phyloP scores from a whole-genome alignment of 2,888 invertebrate genomes.

The Hydriomena furcata region DNA sequence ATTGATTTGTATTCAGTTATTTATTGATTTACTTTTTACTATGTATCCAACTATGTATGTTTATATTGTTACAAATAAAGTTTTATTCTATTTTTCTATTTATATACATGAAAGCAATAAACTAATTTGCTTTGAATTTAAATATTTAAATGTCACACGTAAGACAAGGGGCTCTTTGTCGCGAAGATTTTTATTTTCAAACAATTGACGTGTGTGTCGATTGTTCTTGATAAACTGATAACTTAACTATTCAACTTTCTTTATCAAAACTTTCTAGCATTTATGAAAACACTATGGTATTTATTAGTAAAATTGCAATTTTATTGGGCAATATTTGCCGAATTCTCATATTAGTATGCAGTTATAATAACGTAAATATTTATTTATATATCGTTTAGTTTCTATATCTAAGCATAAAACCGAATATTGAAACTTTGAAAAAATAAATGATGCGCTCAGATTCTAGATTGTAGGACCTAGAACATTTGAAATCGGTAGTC shows the following conservation, averaged over 20 bases:
- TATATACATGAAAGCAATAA: no score
- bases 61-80: no score
- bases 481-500: no score
- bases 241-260: not conserved
- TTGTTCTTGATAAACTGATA: not conserved
- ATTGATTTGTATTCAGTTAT: no score
- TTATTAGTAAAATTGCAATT: not conserved
- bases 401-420: not conserved
- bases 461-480: no score
- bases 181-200: no score
- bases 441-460: no score
- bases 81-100: no score
- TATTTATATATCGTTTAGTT: not conserved
- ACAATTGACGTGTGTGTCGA: constrained; percentile 3
- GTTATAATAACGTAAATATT: not conserved
- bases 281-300: not conserved
- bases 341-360: not conserved
- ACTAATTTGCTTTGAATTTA: no score
- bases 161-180: not conserved
- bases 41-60: no score
- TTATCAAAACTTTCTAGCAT: constrained; percentile 1
- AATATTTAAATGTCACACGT: not conserved
- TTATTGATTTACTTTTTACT: no score
- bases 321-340: not conserved
- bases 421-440: no score